Evolutionary conservation across 2,113 vertebrate species (phyloP).

Genomic region (Pseudorectes ferrugineus): DNA sequence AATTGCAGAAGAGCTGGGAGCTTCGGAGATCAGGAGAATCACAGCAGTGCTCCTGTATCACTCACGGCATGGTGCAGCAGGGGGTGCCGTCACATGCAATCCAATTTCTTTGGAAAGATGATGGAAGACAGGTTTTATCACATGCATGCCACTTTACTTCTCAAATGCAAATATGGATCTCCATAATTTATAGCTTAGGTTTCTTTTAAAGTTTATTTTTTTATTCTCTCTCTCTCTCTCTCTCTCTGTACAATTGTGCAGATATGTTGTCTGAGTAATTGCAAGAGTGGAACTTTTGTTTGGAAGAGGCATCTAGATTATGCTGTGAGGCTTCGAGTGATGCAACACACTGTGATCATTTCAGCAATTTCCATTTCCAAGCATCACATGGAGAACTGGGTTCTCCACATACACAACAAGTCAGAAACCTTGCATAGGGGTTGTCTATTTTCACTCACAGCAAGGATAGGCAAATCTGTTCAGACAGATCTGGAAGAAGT

Average conservation of each 20-base stretch:
- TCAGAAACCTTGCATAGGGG: not conserved
- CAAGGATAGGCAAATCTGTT: not conserved
- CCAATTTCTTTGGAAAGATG: not conserved
- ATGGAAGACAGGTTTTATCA: not conserved
- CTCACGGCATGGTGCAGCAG: not conserved
- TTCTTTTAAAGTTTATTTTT: conserved; percentile 24
- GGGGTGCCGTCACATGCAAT: not conserved
- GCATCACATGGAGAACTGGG: not conserved
- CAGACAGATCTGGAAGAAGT: not conserved
- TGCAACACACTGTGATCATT: not conserved
- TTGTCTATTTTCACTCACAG: not conserved
- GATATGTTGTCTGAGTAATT: not conserved
- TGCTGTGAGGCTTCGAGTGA: not conserved
- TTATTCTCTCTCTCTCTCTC: not conserved
- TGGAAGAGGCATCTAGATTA: not conserved
- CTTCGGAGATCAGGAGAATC: not conserved
- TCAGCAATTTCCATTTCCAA: not conserved
- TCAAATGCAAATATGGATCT: conserved; percentile 34
- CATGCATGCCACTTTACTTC: not conserved
- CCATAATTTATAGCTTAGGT: not conserved
- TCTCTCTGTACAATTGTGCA: not conserved
- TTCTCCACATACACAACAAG: not conserved
- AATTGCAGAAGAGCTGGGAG: not conserved
- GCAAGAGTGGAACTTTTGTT: not conserved
- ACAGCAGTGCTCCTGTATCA: not conserved